These are phyloP conservation scores for Lepidiolamprologus cunningtoni DNA, from an alignment of 2,113 vertebrate genomes.

Conservation along the genomic window DNA sequence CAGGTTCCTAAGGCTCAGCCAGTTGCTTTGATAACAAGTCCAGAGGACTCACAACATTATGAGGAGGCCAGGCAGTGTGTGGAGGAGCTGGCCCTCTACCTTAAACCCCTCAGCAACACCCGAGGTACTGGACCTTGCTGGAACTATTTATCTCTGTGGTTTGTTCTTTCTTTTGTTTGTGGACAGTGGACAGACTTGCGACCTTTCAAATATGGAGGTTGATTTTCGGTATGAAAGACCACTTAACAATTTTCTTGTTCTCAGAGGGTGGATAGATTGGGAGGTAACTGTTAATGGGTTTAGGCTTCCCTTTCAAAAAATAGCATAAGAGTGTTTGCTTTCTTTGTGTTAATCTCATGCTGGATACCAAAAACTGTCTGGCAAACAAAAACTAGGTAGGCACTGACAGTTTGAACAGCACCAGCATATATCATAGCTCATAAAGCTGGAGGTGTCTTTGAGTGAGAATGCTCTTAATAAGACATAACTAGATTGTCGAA, in stretches of 20 bases:
- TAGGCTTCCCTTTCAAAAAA: neutral
- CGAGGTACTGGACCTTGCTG: conserved; percentile 72
- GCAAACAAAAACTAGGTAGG: neutral
- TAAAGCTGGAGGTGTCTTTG: neutral
- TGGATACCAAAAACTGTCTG: neutral
- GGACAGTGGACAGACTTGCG: neutral
- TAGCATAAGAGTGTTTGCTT: neutral
- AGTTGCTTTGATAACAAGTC: conserved; percentile 87
- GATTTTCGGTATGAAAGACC: neutral
- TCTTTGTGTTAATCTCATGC: neutral
- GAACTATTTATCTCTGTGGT: neutral
- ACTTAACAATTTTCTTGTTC: neutral
- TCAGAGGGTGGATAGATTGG: neutral
- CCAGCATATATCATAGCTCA: neutral
- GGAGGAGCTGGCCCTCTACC: conserved; percentile 95
- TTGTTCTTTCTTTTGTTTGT: neutral
- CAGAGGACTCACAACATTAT: conserved; percentile 95
- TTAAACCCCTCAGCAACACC: conserved; percentile 95
- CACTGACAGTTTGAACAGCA: neutral
- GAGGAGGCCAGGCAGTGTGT: conserved; percentile 95
- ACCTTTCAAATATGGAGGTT: neutral
- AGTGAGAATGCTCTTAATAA: neutral
- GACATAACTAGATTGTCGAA: neutral
- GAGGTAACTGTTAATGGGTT: neutral
- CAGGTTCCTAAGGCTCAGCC: conserved; percentile 94